Evolutionary conservation across 2,113 vertebrate genomes (phyloP).

Genomic region (Sialia sialis): DNA sequence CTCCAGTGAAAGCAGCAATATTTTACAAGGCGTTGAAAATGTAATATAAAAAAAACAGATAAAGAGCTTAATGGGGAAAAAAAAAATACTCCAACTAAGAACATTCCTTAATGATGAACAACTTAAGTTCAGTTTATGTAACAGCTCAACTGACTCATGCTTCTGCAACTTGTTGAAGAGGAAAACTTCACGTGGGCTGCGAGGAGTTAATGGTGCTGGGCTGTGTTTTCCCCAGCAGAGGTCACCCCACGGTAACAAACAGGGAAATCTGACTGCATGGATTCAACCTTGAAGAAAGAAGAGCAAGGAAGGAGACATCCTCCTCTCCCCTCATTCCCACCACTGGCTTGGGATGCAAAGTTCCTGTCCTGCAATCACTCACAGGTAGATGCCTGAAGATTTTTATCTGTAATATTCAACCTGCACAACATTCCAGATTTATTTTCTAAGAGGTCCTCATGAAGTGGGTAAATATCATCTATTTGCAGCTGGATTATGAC

Average conservation of each 20-base stretch:
- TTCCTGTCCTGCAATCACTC: not conserved
- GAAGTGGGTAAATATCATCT: not conserved
- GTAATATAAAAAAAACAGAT: not conserved
- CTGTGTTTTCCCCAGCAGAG: constrained; percentile 44
- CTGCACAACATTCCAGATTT: not conserved
- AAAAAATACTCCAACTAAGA: not conserved
- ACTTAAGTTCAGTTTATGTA: not conserved
- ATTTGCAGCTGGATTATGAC: not conserved
- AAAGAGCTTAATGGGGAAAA: not conserved
- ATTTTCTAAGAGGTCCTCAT: not conserved
- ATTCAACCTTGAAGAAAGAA: not conserved
- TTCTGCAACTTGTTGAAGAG: not conserved
- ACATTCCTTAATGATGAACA: not conserved
- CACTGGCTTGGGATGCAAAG: not conserved
- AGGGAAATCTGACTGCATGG: not conserved
- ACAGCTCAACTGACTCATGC: not conserved
- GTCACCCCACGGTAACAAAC: constrained; percentile 15
- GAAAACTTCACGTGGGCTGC: not conserved
- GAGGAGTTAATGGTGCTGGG: not conserved
- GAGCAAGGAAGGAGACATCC: not conserved
- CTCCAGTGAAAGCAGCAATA: not conserved
- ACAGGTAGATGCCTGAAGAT: not conserved
- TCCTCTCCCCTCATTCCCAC: not conserved
- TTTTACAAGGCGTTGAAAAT: not conserved
- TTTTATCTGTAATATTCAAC: not conserved